These are phyloP conservation scores for Oreochromis grahami DNA, from an alignment of 2,797 vertebrate genomes.

Conservation along the genomic window DNA sequence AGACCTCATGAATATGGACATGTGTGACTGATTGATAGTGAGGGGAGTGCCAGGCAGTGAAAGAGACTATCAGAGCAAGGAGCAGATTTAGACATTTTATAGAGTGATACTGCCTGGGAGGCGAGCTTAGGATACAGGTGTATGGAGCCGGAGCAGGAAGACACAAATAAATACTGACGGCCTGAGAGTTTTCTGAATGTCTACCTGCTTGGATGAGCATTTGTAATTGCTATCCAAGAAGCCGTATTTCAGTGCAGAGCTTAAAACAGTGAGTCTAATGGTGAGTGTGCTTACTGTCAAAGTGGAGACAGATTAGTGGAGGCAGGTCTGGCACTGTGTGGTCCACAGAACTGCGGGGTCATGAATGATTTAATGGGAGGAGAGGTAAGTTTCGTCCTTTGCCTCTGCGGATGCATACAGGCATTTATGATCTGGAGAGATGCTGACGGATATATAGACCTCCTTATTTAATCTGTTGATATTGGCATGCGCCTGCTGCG, in stretches of 20 bases:
- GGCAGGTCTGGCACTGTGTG: constrained; percentile 51
- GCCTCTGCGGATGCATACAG: constrained; percentile 24
- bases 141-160: background rate
- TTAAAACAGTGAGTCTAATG: constrained; percentile 18
- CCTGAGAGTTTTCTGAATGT: constrained; percentile 16
- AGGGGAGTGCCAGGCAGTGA: background rate
- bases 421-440: constrained; percentile 9
- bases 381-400: constrained; percentile 49
- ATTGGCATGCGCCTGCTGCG: background rate
- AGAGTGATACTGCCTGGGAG: constrained; percentile 2
- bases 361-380: constrained; percentile 71
- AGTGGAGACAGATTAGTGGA: constrained; percentile 47
- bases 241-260: constrained; percentile 34
- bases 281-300: constrained; percentile 17
- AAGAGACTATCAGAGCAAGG: background rate
- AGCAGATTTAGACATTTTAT: constrained; percentile 14
- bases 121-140: constrained; percentile 9
- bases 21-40: background rate
- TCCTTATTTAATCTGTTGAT: background rate
- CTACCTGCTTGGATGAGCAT: constrained; percentile 16
- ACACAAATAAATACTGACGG: too few relatives aligned
- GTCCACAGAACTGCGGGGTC: constrained; percentile 59
- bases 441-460: background rate
- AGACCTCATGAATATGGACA: constrained; percentile 42
- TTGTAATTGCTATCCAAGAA: constrained; percentile 30